A percentile compares a stretch with the other conserved stretches of the same genome.
These are phyloP conservation scores for Galendromus occidentalis DNA, from an alignment of 1,140 invertebrate genomes.

Conservation along the genomic window DNA sequence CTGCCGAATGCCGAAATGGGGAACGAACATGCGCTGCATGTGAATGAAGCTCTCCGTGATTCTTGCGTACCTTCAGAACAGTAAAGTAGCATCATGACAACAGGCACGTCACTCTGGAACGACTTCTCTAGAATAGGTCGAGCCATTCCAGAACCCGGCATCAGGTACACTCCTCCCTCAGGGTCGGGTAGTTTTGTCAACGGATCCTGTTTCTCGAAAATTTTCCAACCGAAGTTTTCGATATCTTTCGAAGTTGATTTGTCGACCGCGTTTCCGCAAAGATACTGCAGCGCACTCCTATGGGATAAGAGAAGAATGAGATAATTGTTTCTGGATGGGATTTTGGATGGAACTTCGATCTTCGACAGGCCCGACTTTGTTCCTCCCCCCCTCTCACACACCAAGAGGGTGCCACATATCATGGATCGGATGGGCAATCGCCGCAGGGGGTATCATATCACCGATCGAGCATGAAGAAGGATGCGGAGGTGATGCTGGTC, in stretches of 20 bases:
- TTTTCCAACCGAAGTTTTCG: not conserved
- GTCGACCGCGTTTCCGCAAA: constrained; percentile 3
- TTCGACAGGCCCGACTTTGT: too few species aligned
- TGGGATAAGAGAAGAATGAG: too few species aligned
- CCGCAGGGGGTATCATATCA: too few species aligned
- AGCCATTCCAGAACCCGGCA: constrained; percentile 2
- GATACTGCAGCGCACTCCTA: not conserved
- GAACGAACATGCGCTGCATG: not conserved
- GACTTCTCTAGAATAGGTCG: not conserved
- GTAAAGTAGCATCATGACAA: constrained; percentile 9
- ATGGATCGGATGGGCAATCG: too few species aligned
- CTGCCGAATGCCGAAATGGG: not conserved
- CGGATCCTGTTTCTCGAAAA: constrained; percentile 2
- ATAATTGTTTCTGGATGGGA: too few species aligned
- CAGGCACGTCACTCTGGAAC: not conserved
- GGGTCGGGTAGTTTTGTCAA: not conserved
- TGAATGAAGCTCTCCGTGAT: not conserved
- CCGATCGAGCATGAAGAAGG: too few species aligned
- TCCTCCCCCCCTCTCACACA: too few species aligned
- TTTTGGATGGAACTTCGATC: too few species aligned
- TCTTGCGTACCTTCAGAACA: not conserved
- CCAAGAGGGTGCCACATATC: too few species aligned
- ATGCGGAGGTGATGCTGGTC: not conserved
- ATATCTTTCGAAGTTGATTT: not conserved
- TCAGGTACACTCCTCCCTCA: not conserved